Percentiles rank a stretch among this genome's conserved stretches.
These are phyloP conservation scores for Regulus satrapa DNA, from an alignment of 2,113 vertebrate genomes.

Conservation along the genomic window DNA sequence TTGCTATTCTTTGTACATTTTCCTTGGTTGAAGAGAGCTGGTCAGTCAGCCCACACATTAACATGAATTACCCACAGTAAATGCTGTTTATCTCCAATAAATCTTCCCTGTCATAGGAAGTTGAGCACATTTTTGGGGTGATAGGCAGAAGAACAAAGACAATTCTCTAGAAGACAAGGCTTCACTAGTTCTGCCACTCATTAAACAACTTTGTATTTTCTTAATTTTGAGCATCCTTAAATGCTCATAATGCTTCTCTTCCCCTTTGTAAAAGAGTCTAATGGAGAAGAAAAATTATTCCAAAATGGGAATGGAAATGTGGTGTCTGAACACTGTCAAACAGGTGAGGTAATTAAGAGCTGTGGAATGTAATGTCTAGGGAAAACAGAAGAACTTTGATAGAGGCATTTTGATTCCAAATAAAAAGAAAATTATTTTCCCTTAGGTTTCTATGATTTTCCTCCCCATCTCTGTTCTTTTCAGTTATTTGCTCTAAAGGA, in stretches of 20 bases:
- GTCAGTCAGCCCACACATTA: not conserved
- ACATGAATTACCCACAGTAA: not conserved
- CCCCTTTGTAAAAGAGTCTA: not conserved
- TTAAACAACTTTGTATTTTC: not conserved
- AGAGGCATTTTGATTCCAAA: not conserved
- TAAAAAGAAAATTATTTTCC: not conserved
- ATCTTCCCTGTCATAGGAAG: not conserved
- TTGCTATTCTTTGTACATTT: not conserved
- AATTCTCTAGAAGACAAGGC: not conserved
- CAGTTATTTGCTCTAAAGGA: not conserved
- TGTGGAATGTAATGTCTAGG: not conserved
- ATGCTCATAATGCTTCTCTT: not conserved
- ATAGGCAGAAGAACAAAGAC: not conserved
- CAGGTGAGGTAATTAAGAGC: not conserved
- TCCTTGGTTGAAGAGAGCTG: not conserved
- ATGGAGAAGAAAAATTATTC: not conserved
- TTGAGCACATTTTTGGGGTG: not conserved
- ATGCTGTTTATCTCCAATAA: not conserved
- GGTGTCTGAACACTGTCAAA: not conserved
- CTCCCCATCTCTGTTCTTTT: not conserved
- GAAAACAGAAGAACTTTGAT: not conserved
- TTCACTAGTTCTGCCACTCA: not conserved
- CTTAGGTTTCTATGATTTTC: not conserved
- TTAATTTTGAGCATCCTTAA: not conserved
- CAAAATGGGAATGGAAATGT: not conserved